Conservation (phyloP, 37 sponge, comb jelly and placozoan genomes). For the Axinella damicornis region DNA sequence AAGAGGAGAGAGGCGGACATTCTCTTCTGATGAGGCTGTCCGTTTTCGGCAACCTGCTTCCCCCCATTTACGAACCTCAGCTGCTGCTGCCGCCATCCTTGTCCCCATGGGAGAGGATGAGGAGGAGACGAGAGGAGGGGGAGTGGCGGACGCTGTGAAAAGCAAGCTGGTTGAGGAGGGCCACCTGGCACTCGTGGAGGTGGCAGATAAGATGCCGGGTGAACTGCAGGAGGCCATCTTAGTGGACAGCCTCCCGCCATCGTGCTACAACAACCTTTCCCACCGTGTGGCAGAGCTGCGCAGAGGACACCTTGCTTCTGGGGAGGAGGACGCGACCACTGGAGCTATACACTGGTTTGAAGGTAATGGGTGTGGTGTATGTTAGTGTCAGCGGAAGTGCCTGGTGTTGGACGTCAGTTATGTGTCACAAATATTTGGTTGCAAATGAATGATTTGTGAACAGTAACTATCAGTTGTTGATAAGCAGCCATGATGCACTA, state of each 20-base stretch:
- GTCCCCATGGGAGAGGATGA: neutral
- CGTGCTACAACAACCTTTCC: constrained; percentile 8
- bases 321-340: constrained; percentile 43
- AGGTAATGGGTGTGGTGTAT: constrained; percentile 50
- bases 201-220: constrained; percentile 35
- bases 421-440: too few relatives aligned
- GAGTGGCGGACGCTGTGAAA: neutral
- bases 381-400: too few relatives aligned
- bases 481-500: too few relatives aligned
- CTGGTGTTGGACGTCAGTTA: too few relatives aligned
- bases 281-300: constrained; percentile 39
- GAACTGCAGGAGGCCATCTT: constrained; percentile 51
- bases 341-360: constrained; percentile 85
- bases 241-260: neutral
- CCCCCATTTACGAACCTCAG: neutral
- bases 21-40: neutral
- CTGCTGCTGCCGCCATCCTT: neutral
- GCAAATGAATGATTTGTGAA: too few relatives aligned
- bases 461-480: too few relatives aligned
- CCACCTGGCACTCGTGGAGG: constrained; percentile 16
- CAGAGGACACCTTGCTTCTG: constrained; percentile 68
- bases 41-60: neutral
- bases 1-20: neutral
- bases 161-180: constrained; percentile 16
- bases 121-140: constrained; percentile 4